Base-by-base conservation (phyloP, 2,888 invertebrate species). In the Argyra leucocephala region DNA sequence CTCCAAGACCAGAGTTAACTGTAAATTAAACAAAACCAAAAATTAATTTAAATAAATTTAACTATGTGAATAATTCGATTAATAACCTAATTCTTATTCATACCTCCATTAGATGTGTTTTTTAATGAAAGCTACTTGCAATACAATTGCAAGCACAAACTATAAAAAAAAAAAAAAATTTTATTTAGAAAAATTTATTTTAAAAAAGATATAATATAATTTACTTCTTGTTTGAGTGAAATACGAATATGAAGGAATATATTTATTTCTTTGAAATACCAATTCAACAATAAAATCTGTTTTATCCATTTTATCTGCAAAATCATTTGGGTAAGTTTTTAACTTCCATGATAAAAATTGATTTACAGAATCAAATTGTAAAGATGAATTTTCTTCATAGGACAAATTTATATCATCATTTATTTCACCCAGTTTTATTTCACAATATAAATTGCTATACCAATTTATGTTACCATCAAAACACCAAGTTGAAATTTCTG, bases 401-500 rank as follows among this genome's bases (percentile, higher is more conserved):
- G 36, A 61, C 18, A 74, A 63, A 9, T 71, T 68, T 22, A 73
- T 59, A 18, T 63, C 36, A 22, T 26, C 57, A 37, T 65, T 58
- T 1, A 10, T 61, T 18, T 58, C 22, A 63, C 75, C 75, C 57
- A 79, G 57, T 12, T 72, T 65, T 5, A 79, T 71, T n/a, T 73
- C 73, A 63, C 79, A 79, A 6, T 68, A 67, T 15, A 76, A 67
- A 18, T 71, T 71, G 65, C 79, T 79, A 59, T 73, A 72, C n/a
- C n/a, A n/a, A 69, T 77, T 74, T 18, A 69, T 67, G 21, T 71
- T 69, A 0, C 69, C 69, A 67, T 78, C 74, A 31, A 73, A 69
- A 64, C 79, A 79, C 78, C 78, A 78, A 3, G 74, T 75, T 22
- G 69, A 70, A 10, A 76, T 48, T 62, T 74, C 73, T 2, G 73